Conservation (phyloP, 2,797 vertebrate genomes). For the Tenualosa ilisha region DNA sequence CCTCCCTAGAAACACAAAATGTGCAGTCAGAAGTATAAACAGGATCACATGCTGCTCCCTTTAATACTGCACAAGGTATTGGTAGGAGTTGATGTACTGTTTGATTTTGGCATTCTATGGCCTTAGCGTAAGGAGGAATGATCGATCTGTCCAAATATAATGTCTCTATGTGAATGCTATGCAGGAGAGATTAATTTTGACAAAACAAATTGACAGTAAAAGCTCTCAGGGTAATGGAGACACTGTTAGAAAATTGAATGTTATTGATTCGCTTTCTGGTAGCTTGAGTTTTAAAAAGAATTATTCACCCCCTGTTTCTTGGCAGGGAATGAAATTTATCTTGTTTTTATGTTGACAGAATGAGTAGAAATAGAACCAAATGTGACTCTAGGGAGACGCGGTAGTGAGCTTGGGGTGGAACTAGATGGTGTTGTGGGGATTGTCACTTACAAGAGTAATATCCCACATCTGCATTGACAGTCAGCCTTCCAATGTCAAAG, state of each 20-base stretch:
- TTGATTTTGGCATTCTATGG: neutral
- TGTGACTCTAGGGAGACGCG: neutral
- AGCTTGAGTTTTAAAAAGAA: neutral
- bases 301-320: neutral
- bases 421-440: slow-evolving; percentile 6
- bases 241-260: slow-evolving; percentile 30
- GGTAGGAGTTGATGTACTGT: neutral
- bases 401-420: neutral
- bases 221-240: neutral
- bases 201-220: slow-evolving; percentile 24
- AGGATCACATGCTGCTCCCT: neutral
- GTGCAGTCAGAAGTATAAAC: neutral
- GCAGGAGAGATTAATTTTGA: neutral
- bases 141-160: neutral
- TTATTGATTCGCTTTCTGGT: slow-evolving; percentile 36
- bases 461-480: slow-evolving; percentile 81
- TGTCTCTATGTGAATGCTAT: neutral
- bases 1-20: slow-evolving; percentile 73
- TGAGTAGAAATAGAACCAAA: neutral
- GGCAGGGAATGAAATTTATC: neutral
- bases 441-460: slow-evolving; percentile 82
- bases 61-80: neutral
- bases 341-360: neutral
- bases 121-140: neutral
- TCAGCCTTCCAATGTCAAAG: slow-evolving; percentile 83